Evolutionary conservation across 2,113 vertebrate genomes (phyloP).

Genomic region (Catharus fuscescens): DNA sequence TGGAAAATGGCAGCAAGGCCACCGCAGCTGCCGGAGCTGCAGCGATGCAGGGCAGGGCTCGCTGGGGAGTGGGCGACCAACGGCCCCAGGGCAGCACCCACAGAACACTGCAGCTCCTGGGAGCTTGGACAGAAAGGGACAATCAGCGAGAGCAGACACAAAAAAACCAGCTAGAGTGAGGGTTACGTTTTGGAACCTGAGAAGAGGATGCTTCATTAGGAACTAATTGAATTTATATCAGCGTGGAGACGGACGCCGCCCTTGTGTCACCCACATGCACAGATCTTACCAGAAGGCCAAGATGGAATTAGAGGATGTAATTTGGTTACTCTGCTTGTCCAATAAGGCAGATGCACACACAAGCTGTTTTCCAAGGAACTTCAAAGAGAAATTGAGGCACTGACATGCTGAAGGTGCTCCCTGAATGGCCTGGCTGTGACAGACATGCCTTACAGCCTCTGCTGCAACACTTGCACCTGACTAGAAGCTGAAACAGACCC

Average conservation of each 20-base stretch:
- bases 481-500: background rate
- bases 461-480: background rate
- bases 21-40: background rate
- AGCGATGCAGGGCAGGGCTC: accelerated
- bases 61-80: background rate
- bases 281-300: background rate
- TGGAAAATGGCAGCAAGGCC: background rate
- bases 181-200: background rate
- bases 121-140: background rate
- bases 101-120: background rate
- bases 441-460: background rate
- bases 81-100: background rate
- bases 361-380: background rate
- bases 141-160: background rate
- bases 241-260: background rate
- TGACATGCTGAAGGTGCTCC: background rate
- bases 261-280: background rate
- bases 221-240: background rate
- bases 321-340: background rate
- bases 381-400: background rate
- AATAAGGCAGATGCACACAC: background rate
- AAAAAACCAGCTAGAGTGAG: background rate
- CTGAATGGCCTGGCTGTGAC: background rate
- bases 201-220: background rate
- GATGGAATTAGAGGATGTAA: constrained; percentile 1